phyloP scores from a whole-genome alignment of 64 coral and sea anemone genomes.

The Acropora tenuis region DNA sequence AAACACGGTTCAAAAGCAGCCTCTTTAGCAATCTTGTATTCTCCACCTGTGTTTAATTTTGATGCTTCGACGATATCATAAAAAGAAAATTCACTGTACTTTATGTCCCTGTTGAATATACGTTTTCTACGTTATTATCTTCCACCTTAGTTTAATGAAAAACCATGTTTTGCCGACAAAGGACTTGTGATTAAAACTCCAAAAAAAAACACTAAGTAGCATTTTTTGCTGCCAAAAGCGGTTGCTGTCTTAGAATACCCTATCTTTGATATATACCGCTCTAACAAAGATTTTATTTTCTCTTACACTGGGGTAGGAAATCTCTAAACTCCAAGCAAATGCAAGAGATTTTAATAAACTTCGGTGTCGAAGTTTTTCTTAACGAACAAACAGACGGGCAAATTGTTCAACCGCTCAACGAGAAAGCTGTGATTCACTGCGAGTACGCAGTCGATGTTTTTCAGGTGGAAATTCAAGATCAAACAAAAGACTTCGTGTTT shows the following conservation, averaged over 20 bases:
- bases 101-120: not conserved
- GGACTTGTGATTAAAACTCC: slow-evolving; percentile 17
- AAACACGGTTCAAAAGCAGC: no score
- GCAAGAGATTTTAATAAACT: slow-evolving; percentile 15
- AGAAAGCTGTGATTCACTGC: not conserved
- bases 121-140: not conserved
- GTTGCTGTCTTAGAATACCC: slow-evolving; percentile 1
- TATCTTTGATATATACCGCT: slow-evolving; percentile 41
- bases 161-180: slow-evolving; percentile 40
- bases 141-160: not conserved
- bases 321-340: slow-evolving; percentile 9
- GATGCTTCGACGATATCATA: not conserved
- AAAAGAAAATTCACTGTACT: not conserved
- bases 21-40: no score
- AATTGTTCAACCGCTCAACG: not conserved
- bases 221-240: not conserved
- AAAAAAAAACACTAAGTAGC: slow-evolving; percentile 16
- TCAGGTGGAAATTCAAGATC: not conserved
- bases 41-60: no score
- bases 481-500: slow-evolving; percentile 53
- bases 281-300: not conserved
- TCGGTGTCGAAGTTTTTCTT: not conserved
- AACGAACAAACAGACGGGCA: not conserved
- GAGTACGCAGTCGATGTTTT: not conserved
- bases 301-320: not conserved